Evolutionary conservation across 2,113 vertebrate genomes (phyloP).

Genomic region (Rousettus leschenaultii): DNA sequence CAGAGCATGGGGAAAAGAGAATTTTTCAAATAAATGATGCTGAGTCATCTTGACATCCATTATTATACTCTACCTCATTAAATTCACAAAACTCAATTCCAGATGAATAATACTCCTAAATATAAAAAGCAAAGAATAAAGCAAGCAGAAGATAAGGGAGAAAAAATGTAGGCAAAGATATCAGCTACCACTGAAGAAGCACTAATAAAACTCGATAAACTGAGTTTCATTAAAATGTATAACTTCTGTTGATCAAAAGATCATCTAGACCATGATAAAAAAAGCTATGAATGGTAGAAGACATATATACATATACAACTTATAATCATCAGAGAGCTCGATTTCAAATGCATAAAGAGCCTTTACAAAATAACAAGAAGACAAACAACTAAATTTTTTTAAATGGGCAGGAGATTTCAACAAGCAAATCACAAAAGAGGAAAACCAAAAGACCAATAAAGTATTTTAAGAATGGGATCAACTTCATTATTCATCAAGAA

Average conservation of each 20-base stretch:
- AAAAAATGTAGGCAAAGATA: not conserved
- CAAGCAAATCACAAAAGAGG: not conserved
- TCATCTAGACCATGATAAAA: not conserved
- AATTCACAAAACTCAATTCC: not conserved
- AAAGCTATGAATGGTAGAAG: not conserved
- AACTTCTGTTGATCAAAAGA: not conserved
- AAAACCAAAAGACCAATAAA: not conserved
- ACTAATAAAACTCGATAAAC: not conserved
- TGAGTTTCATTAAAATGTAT: not conserved
- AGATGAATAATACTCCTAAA: not conserved
- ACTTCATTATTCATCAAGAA: not conserved
- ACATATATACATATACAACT: not conserved
- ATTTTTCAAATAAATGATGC: not conserved
- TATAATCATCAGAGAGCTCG: not conserved
- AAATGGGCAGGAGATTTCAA: not conserved
- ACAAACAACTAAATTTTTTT: not conserved
- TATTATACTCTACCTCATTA: not conserved
- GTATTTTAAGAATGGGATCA: not conserved
- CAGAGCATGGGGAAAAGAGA: not conserved
- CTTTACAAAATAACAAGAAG: slow-evolving; percentile 1
- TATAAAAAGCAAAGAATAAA: not conserved
- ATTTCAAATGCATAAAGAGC: not conserved
- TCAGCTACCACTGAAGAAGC: not conserved
- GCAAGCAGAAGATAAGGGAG: not conserved
- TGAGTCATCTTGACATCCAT: not conserved